Evolutionary conservation across 1,140 invertebrate species (phyloP).

Genomic region (Aporrectodea caliginosa): DNA sequence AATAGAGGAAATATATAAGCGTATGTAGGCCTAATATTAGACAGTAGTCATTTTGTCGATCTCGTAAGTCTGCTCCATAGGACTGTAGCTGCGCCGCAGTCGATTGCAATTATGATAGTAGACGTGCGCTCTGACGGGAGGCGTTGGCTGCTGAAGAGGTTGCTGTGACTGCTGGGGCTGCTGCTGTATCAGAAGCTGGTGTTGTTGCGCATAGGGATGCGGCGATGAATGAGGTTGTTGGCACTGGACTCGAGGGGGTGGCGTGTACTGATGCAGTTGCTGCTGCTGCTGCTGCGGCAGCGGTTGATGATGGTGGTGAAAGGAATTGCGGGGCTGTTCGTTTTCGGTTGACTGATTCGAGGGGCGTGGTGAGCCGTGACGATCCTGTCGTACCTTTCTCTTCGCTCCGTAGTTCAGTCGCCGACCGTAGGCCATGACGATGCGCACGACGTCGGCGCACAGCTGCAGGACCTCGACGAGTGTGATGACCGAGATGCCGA

Average conservation of each 20-base stretch:
- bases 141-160: not conserved
- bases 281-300: not conserved
- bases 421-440: not conserved
- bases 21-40: too few relatives aligned
- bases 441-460: conserved; percentile 6
- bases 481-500: conserved; percentile 34
- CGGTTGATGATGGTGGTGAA: too few relatives aligned
- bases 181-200: not conserved
- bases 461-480: conserved; percentile 32
- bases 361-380: not conserved
- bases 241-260: not conserved
- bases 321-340: not conserved
- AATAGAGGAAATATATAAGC: too few relatives aligned
- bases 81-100: not conserved
- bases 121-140: not conserved
- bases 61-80: not conserved
- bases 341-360: too few relatives aligned
- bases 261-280: not conserved
- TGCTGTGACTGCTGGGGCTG: not conserved
- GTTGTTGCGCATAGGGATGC: not conserved
- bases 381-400: not conserved
- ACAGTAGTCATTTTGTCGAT: not conserved
- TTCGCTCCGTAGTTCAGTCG: not conserved
- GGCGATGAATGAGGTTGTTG: not conserved
- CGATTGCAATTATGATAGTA: not conserved